These are phyloP conservation scores for Leucania comma DNA, from an alignment of 2,888 invertebrate species.

Conservation along the genomic window DNA sequence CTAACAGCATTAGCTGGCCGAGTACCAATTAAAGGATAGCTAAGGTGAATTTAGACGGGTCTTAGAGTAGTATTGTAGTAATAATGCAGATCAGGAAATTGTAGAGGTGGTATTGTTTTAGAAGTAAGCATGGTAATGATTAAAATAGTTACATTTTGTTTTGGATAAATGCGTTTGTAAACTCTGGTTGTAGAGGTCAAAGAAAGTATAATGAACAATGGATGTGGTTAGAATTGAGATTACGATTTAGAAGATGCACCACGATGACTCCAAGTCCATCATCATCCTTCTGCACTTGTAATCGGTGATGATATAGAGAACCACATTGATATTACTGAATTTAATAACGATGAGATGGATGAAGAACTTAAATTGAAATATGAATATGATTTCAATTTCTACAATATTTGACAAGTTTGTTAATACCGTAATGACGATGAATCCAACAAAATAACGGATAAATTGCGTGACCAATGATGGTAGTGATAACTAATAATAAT, in stretches of 20 bases:
- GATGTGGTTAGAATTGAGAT: not conserved
- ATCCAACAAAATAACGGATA: not conserved
- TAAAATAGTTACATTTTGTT: not conserved
- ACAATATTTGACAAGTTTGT: not conserved
- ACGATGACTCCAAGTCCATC: not conserved
- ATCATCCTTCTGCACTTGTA: not conserved
- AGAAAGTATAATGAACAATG: not conserved
- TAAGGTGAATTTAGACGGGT: conserved; percentile 27
- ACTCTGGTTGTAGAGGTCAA: not conserved
- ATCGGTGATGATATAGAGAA: not conserved
- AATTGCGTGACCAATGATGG: not conserved
- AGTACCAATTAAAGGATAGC: conserved; percentile 53
- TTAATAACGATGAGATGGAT: not conserved
- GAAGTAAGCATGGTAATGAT: conserved; percentile 1
- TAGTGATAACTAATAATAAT: no score
- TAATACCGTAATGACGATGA: not conserved
- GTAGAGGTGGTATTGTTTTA: conserved; percentile 23
- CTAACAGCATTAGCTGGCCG: conserved; percentile 62
- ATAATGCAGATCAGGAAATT: conserved; percentile 36
- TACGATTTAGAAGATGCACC: not conserved
- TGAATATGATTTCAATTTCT: no score
- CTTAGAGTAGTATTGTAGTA: conserved; percentile 16
- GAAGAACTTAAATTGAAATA: not conserved
- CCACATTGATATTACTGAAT: not conserved
- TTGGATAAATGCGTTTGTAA: not conserved